Base-by-base conservation (phyloP, 2,888 invertebrate species). In the Coecobrya sp. region DNA sequence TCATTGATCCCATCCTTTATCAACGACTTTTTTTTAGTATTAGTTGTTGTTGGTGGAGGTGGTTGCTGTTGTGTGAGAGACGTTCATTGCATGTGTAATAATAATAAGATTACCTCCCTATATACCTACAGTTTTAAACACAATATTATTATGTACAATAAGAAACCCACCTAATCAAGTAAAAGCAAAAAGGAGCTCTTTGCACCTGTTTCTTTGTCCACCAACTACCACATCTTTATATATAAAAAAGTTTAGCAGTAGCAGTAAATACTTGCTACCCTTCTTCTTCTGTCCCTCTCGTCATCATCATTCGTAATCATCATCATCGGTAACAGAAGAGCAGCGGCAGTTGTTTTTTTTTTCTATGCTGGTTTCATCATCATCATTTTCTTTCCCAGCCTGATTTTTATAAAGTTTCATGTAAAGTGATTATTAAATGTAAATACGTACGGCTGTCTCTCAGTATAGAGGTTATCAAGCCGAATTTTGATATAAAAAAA, bases 131-230 rank as follows among this genome's bases (percentile, higher is more conserved):
- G 62, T 82, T 36, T 62, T n/a, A n/a, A n/a, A 82, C 59, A 42
- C 62, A 27, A 22, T 82, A 42, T 59, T 68, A 68, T 68, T 36
- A 62, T 81, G 81, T 81, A 59, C 25, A 79, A n/a, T n/a, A n/a
- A n/a, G n/a, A 59, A 49, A 45, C n/a, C 25, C 19, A 82, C 27
- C 49, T 62, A 82, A 82, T 82, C 59, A 82, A 82, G 82, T 62
- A 82, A 62, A 88, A 73, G 85, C 73, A 85, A 65, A 52, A 59
- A 45, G 62, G 13, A 68, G 30, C 5, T 1, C 30, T 55, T 91
- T 91, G 91, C 91, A 91, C 91, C 91, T 91, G 91, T 76, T 90
- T 45, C 27, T 91, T 91, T 49, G 91, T 86, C 79, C 91, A 91
- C 82, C 19, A n/a, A 70, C 42, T 16, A 42, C 36, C 16, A 62